Evolutionary conservation across 2,888 invertebrate genomes (phyloP), one percentile per base, ranked within the genome.

Genomic region (Scelioninae gen. 2): DNA sequence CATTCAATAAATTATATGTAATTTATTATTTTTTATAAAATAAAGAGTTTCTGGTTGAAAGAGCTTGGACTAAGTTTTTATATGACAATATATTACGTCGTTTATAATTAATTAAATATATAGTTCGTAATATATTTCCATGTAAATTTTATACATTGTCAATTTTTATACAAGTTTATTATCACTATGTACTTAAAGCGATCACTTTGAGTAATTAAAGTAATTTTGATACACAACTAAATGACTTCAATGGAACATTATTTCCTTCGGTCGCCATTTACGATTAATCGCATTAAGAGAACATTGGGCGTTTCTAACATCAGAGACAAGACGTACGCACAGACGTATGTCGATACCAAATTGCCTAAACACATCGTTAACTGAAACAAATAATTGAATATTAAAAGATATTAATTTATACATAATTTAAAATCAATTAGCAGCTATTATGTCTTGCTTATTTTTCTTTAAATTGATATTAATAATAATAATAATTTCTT

Each of bases 241-340:
- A 2, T 31, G 31, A 31, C 31, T 31, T 31, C 31, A 7, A 31
- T 9, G 2, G 31, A 31, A n/a, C 9, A 9, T 31, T 9, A 31
- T 31, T 31, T 31, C 9, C 2, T 6, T 31, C 31, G 31, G 9
- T 31, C 9, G 9, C 70, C 63, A 22, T 71, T 77, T 5, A 71
- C 33, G 10, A 82, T 28, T 52, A 82, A 61, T 76, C 85, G 85
- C 68, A 86, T 82, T 9, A 88, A 70, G 9, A 84, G 76, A 48
- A 86, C 82, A 31, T 81, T 85, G 0, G 88, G 88, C 1, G 85
- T 83, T 77, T 88, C 88, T 69, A 87, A 76, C 77, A 86, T 79
- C 2, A 87, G 69, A 0, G 85, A 85, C 3, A 86, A 77, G 5
- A 78, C 74, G 58, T 84, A 86, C 0, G 87, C 82, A 70, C 84